Conservation (phyloP, 1,140 invertebrate species). For the Homarus americanus region DNA sequence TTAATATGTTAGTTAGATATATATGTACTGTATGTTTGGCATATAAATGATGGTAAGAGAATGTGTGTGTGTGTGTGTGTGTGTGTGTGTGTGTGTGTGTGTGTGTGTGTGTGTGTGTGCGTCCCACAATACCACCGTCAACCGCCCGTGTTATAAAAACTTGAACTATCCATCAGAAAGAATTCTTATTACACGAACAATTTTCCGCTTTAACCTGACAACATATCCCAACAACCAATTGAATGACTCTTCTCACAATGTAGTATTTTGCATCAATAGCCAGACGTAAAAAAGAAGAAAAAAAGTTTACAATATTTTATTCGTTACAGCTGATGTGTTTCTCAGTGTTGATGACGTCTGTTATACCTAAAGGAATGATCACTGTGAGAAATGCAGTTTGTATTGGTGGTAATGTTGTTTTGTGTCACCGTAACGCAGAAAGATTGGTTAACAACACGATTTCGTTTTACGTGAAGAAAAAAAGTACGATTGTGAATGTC, state of each 20-base stretch:
- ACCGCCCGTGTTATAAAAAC: neutral
- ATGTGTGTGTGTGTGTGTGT: too few relatives aligned
- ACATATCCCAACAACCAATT: conserved; percentile 31
- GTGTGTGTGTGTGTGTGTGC: too few relatives aligned
- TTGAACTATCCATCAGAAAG: neutral
- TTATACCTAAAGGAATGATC: neutral
- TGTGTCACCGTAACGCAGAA: neutral
- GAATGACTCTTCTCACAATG: neutral
- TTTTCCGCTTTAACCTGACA: conserved; percentile 31
- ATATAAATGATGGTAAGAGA: too few relatives aligned
- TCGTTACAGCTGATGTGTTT: too few relatives aligned
- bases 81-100: too few relatives aligned
- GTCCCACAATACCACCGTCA: neutral
- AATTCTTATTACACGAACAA: conserved; percentile 1
- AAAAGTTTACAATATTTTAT: too few relatives aligned
- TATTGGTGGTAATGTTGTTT: neutral
- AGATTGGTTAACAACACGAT: neutral
- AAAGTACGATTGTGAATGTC: too few relatives aligned
- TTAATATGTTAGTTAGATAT: too few relatives aligned
- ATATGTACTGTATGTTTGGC: too few relatives aligned
- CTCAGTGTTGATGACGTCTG: too few relatives aligned
- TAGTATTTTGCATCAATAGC: neutral
- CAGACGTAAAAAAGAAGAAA: neutral
- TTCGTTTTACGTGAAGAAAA: too few relatives aligned
- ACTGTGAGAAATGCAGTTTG: neutral